These are phyloP conservation scores for Clarias platycephalus DNA, from an alignment of 2,797 vertebrate species.

Conservation along the genomic window DNA sequence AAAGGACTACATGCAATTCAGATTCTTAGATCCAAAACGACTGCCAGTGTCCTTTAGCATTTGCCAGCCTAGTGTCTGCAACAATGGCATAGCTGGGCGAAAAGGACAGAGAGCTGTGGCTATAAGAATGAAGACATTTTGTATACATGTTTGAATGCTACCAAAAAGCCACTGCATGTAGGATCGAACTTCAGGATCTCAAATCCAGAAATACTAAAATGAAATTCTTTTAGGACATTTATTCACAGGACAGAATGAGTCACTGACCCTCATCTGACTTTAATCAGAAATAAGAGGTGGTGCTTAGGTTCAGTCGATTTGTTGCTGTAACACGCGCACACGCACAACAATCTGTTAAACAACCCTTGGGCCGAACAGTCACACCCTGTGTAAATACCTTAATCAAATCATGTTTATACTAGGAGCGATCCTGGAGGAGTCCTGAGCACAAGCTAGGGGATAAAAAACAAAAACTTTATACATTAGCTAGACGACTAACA, in stretches of 20 bases:
- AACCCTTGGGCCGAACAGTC: constrained; percentile 17
- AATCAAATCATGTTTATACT: constrained; percentile 24
- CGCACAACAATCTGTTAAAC: constrained; percentile 8
- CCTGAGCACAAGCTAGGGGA: neutral
- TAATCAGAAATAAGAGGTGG: constrained; percentile 23
- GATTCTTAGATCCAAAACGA: constrained; percentile 7
- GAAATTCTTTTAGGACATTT: neutral
- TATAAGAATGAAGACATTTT: neutral
- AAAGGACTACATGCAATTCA: neutral
- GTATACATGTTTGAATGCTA: neutral
- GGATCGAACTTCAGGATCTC: neutral
- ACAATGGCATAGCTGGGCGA: neutral
- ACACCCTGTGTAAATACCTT: constrained; percentile 41
- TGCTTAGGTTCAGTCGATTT: constrained; percentile 19
- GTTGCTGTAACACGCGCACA: neutral
- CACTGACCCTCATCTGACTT: constrained; percentile 26
- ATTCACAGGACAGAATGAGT: constrained; percentile 21
- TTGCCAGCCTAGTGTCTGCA: neutral
- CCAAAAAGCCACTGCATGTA: neutral
- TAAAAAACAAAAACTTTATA: neutral
- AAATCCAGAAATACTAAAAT: neutral
- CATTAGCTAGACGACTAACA: neutral
- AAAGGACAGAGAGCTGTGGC: neutral
- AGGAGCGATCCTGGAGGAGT: neutral
- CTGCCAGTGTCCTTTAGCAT: neutral